Conservation (phyloP, 2,113 vertebrate species). For the Neolamprologus hecqui region DNA sequence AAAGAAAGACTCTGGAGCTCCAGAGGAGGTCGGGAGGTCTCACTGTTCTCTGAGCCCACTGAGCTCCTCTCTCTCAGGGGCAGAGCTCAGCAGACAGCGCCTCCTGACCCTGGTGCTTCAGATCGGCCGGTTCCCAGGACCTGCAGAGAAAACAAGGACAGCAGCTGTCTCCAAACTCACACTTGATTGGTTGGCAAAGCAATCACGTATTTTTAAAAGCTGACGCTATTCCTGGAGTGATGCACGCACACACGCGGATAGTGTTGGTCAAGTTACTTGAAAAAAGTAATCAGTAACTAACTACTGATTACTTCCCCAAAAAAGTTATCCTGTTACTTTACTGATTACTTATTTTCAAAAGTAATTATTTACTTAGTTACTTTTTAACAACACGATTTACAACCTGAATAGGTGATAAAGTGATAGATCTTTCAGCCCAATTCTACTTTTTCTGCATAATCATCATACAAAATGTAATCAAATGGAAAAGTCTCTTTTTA, state of each 20-base stretch:
- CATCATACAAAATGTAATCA: neutral
- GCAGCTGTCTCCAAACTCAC: neutral
- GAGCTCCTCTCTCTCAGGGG: neutral
- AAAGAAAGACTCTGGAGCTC: neutral
- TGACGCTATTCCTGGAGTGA: neutral
- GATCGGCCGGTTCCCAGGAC: constrained; percentile 15
- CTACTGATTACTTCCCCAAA: neutral
- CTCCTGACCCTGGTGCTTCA: neutral
- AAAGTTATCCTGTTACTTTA: fast-evolving
- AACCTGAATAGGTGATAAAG: fast-evolving
- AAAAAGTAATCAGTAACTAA: neutral
- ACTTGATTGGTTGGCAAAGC: neutral
- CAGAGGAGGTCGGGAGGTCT: neutral
- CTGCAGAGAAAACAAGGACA: neutral
- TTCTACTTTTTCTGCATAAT: neutral
- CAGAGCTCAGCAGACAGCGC: neutral
- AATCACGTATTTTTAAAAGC: neutral
- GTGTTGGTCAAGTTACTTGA: neutral
- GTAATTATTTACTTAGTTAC: neutral
- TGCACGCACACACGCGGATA: fast-evolving
- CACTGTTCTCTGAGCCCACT: neutral
- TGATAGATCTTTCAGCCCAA: neutral
- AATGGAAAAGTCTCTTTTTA: neutral
- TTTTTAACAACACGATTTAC: fast-evolving
- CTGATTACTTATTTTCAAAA: neutral